These are phyloP conservation scores for Miltochrista miniata DNA, from an alignment of 2,888 invertebrate genomes.

Conservation along the genomic window DNA sequence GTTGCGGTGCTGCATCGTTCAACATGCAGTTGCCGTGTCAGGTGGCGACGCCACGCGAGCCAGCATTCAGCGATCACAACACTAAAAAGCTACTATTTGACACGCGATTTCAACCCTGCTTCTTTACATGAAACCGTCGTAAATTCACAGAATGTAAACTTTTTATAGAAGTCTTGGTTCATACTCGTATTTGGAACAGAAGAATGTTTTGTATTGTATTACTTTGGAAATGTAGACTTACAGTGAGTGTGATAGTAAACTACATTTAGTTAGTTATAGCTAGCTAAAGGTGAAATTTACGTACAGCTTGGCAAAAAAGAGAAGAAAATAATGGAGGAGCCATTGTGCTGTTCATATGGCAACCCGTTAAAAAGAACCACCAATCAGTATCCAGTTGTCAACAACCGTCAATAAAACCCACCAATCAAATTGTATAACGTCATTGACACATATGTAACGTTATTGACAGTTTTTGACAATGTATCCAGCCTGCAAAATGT, in stretches of 20 bases:
- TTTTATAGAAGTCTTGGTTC: slow-evolving; percentile 41
- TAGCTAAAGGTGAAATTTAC: too few relatives aligned
- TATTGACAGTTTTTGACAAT: too few relatives aligned
- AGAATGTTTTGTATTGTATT: background rate
- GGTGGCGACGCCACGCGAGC: slow-evolving; percentile 9
- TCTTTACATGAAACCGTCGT: slow-evolving; percentile 55
- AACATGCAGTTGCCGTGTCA: slow-evolving; percentile 13
- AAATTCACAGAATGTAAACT: slow-evolving; percentile 44
- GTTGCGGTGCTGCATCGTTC: slow-evolving; percentile 28
- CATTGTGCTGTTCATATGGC: too few relatives aligned
- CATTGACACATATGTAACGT: too few relatives aligned
- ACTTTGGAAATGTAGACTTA: background rate
- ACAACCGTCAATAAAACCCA: too few relatives aligned
- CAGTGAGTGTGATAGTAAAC: background rate
- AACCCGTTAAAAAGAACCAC: too few relatives aligned
- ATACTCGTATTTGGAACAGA: slow-evolving; percentile 23
- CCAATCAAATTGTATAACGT: too few relatives aligned
- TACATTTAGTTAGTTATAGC: too few relatives aligned
- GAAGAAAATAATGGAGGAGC: too few relatives aligned
- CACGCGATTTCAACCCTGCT: slow-evolving; percentile 50
- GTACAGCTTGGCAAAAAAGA: too few relatives aligned
- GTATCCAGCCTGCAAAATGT: too few relatives aligned
- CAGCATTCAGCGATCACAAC: slow-evolving; percentile 16
- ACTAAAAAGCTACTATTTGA: slow-evolving; percentile 26
- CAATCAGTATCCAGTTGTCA: too few relatives aligned